Conservation (phyloP, 2,113 vertebrate species). For the Nannospalax galili region DNA sequence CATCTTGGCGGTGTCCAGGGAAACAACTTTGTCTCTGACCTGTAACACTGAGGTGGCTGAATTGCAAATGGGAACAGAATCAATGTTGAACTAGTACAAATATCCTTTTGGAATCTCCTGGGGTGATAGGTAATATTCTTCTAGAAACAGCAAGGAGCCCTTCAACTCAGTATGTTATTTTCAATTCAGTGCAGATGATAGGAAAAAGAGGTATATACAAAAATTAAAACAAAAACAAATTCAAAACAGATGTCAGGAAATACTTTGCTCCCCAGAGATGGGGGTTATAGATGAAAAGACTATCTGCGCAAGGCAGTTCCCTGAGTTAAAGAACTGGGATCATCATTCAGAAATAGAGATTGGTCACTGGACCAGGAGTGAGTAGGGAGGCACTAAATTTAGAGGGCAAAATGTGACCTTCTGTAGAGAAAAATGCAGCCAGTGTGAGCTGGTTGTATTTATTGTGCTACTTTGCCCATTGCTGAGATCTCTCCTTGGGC, state of each 20-base stretch:
- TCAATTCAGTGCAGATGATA: conserved; percentile 70
- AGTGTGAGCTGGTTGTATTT: background rate
- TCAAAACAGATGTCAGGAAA: conserved; percentile 85
- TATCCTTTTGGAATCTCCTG: conserved; percentile 8
- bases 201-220: conserved; percentile 36
- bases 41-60: background rate
- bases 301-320: conserved; percentile 63
- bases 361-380: background rate
- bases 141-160: conserved; percentile 65
- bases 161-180: conserved; percentile 68
- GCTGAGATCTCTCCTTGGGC: background rate
- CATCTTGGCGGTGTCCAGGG: background rate
- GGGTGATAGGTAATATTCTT: conserved; percentile 62
- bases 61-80: conserved; percentile 3
- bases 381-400: conserved; percentile 47
- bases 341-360: conserved; percentile 59
- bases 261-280: conserved; percentile 71
- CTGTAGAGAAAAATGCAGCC: conserved; percentile 44
- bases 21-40: background rate
- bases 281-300: conserved; percentile 69
- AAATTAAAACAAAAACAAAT: conserved; percentile 83
- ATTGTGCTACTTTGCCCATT: background rate
- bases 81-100: background rate
- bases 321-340: conserved; percentile 60
- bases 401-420: conserved; percentile 70